Percentiles rank a stretch among this genome's conserved stretches.
These are phyloP conservation scores for Camponotus fellah DNA, from an alignment of 2,888 invertebrate genomes.

Conservation along the genomic window DNA sequence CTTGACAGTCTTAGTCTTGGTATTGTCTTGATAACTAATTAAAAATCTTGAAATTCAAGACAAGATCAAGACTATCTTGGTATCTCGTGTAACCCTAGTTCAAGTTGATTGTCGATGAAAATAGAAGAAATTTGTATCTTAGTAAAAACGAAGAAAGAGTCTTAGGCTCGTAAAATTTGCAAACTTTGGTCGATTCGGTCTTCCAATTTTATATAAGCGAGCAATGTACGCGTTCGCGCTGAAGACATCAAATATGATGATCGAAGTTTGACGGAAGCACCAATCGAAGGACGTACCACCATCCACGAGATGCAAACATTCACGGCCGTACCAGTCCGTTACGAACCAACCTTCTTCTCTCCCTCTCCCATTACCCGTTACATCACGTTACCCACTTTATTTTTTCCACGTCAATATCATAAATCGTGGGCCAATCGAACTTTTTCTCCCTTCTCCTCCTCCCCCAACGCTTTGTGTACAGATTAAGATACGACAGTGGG, in stretches of 20 bases:
- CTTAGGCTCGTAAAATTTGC: neutral
- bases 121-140: neutral
- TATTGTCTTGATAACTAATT: too few species aligned
- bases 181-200: neutral
- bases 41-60: too few species aligned
- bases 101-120: neutral
- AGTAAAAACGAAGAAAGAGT: neutral
- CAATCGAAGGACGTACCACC: constrained; percentile 52
- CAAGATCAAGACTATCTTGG: too few species aligned
- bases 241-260: constrained; percentile 22
- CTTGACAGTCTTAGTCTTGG: too few species aligned
- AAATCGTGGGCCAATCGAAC: constrained; percentile 75
- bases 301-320: constrained; percentile 52
- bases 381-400: constrained; percentile 59
- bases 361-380: constrained; percentile 9
- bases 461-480: constrained; percentile 4
- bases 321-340: constrained; percentile 59
- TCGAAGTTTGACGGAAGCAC: constrained; percentile 20
- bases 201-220: neutral
- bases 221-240: neutral
- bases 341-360: constrained; percentile 42
- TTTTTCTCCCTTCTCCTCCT: constrained; percentile 17
- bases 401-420: constrained; percentile 70
- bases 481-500: constrained; percentile 40
- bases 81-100: too few species aligned